Conservation (phyloP, 2,797 vertebrate species). For the Picus viridis region DNA sequence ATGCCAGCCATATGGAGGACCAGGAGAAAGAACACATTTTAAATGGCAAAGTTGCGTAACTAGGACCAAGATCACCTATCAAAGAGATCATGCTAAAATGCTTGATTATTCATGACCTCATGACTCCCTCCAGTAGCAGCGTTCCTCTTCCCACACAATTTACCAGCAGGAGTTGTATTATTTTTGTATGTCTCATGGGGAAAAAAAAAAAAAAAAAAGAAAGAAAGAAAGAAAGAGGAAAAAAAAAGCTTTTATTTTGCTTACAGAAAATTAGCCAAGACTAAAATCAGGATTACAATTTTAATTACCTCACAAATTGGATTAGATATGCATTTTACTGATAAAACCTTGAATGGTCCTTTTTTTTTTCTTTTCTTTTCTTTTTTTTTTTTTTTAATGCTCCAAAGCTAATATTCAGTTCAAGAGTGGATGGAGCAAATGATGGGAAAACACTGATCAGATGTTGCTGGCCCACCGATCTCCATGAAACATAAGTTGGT, state of each 20-base stretch:
- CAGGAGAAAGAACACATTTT: neutral
- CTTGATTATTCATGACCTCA: neutral
- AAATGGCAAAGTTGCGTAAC: neutral
- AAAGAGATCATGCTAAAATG: neutral
- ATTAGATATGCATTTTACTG: conserved; percentile 38
- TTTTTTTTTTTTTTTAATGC: neutral
- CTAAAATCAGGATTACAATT: conserved; percentile 35
- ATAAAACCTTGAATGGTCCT: neutral
- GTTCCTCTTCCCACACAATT: conserved; percentile 20
- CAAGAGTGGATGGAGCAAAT: conserved; percentile 19
- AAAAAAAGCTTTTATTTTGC: conserved; percentile 8
- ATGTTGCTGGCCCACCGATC: neutral
- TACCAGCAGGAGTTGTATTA: conserved; percentile 26
- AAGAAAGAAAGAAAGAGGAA: neutral
- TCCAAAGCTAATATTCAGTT: neutral
- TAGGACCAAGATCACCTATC: neutral
- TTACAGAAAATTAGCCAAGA: conserved; percentile 20
- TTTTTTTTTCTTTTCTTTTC: neutral
- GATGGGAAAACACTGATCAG: conserved; percentile 59
- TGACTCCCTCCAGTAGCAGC: neutral
- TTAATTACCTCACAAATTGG: conserved; percentile 30
- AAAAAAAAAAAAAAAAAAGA: no score
- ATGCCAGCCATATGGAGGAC: neutral
- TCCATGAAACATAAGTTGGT: conserved; percentile 23
- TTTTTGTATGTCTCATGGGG: neutral